Conservation (phyloP, 2,113 vertebrate genomes). For the Tyto alba region DNA sequence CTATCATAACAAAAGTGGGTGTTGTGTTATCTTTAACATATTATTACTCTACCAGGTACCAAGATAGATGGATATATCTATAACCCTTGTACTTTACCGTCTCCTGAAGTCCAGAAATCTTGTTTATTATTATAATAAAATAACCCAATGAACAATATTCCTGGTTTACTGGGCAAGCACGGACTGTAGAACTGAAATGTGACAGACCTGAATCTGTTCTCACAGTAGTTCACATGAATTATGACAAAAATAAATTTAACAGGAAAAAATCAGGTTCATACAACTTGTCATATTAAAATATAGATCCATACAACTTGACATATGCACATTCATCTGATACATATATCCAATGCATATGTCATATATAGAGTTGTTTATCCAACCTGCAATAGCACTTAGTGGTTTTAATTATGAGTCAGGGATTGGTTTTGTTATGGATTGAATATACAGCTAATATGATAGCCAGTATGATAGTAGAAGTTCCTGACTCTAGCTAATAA, state of each 20-base stretch:
- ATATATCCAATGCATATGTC: background rate
- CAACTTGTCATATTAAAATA: background rate
- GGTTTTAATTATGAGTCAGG: background rate
- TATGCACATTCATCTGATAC: background rate
- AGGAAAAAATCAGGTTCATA: background rate
- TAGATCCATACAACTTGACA: background rate
- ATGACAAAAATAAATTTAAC: background rate
- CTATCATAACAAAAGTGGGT: constrained; percentile 39
- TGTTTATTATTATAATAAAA: background rate
- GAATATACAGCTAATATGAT: background rate
- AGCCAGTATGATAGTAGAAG: background rate
- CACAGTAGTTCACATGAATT: background rate
- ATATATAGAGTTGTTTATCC: background rate
- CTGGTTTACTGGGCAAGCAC: background rate
- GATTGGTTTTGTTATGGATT: background rate
- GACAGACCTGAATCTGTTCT: background rate
- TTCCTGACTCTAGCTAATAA: background rate
- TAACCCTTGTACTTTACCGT: background rate
- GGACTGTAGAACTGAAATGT: background rate
- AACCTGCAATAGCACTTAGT: background rate
- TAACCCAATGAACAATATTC: background rate
- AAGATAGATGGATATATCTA: background rate
- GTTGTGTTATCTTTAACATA: background rate
- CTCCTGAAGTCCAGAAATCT: background rate
- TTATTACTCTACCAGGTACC: background rate